Conservation (phyloP, 2,888 invertebrate species). For the Adelphocoris suturalis region DNA sequence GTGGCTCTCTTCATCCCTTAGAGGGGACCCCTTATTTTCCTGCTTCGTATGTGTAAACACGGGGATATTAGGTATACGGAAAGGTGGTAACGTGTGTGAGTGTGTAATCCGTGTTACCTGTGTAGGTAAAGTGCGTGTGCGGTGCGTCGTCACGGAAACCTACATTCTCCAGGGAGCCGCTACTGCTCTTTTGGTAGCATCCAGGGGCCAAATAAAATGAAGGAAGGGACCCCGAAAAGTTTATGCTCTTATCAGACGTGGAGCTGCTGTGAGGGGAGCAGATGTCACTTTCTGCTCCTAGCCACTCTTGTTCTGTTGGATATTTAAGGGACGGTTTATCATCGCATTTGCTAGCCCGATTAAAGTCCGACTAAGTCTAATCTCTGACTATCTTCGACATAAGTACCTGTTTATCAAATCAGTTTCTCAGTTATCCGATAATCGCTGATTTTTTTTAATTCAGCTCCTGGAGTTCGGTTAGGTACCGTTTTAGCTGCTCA, state of each 20-base stretch:
- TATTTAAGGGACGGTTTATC: too few species aligned
- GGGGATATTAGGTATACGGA: constrained; percentile 13
- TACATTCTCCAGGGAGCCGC: neutral
- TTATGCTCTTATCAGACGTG: neutral
- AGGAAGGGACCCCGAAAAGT: neutral
- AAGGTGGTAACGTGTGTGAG: neutral
- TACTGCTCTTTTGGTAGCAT: constrained; percentile 11
- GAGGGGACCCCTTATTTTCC: constrained; percentile 25
- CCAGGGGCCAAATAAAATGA: constrained; percentile 30
- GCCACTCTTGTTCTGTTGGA: too few species aligned
- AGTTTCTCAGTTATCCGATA: too few species aligned
- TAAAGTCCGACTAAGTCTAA: too few species aligned
- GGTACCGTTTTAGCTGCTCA: too few species aligned
- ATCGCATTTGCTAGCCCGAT: too few species aligned
- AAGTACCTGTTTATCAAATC: too few species aligned
- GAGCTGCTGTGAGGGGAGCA: neutral
- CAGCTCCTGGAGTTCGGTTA: too few species aligned
- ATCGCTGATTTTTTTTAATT: too few species aligned
- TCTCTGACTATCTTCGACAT: too few species aligned
- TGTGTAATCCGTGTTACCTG: neutral
- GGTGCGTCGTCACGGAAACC: constrained; percentile 9
- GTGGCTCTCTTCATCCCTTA: neutral
- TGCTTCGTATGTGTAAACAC: constrained; percentile 30
- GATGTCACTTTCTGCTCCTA: neutral
- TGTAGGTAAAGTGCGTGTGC: neutral